Evolutionary conservation across 1,140 invertebrate genomes (phyloP).

Genomic region (Caerostris darwini): DNA sequence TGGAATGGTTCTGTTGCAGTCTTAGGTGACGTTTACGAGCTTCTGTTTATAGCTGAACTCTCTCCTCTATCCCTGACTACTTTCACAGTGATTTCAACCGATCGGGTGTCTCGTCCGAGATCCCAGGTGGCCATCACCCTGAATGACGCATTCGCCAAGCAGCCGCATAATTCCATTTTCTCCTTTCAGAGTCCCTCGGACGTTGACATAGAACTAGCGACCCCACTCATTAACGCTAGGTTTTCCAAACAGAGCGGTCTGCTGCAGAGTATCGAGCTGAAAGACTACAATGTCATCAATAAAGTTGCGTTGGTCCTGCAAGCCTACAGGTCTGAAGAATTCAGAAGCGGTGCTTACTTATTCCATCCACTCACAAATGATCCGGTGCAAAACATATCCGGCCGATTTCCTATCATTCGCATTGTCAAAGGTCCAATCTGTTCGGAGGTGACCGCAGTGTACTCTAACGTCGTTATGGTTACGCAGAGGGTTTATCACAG

Average conservation of each 20-base stretch:
- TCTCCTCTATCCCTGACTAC: conserved; percentile 88
- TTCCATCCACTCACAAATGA: conserved; percentile 91
- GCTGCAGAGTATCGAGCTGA: conserved; percentile 87
- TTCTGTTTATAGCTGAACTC: conserved; percentile 90
- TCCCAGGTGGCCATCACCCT: conserved; percentile 68
- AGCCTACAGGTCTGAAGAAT: conserved; percentile 93
- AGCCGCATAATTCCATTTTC: conserved; percentile 72
- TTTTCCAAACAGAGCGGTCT: conserved; percentile 92
- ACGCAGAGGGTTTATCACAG: conserved; percentile 88
- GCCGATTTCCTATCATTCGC: conserved; percentile 86
- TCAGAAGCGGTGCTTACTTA: conserved; percentile 96
- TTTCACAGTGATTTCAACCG: conserved; percentile 84
- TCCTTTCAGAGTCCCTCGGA: conserved; percentile 77
- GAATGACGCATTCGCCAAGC: conserved; percentile 75
- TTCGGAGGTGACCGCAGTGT: conserved; percentile 91
- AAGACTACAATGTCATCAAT: conserved; percentile 88
- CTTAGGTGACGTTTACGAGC: conserved; percentile 84
- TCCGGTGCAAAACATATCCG: conserved; percentile 86
- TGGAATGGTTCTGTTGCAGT: conserved; percentile 84
- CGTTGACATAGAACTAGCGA: conserved; percentile 91
- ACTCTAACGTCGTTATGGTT: conserved; percentile 89
- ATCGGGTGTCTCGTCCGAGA: conserved; percentile 21
- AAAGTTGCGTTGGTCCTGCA: conserved; percentile 87
- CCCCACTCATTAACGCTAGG: conserved; percentile 88
- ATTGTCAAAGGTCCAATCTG: conserved; percentile 90